Evolutionary conservation across 1,140 invertebrate species (phyloP), one percentile per base, ranked within the genome.

Genomic region (Aphaenogaster rudis): DNA sequence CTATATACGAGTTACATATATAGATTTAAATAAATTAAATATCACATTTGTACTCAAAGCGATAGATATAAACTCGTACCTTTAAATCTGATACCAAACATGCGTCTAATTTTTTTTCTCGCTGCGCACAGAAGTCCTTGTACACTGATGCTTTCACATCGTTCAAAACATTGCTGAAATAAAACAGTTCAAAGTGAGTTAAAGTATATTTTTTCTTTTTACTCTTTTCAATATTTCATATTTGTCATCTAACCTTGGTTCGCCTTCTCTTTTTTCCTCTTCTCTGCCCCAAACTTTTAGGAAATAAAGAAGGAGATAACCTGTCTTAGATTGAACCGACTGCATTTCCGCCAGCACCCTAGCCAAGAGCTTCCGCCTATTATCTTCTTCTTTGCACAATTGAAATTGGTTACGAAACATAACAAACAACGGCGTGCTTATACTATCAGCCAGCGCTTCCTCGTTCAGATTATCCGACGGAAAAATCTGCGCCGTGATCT

Each of bases 261-360:
- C 95, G 94, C 96, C 94, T 95, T 96, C 96, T 94, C 95, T 90
- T 88, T 96, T 96, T 88, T 96, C 95, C 88, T 96, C 96, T 89
- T 96, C 96, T 91, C 94, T 91, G n/a, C 96, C 95, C 95, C 97
- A 97, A 77, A 98, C 97, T 96, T 98, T 98, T 63, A 98, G 95
- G 95, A 98, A 98, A 94, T 98, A 99, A 33, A 99, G 95, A 64
- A 99, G 95, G 88, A 98, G 96, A 94, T 98, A 99, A 74, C 98
- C 98, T 78, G 98, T 96, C 92, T 96, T 96, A 5, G 97, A 96
- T 92, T 98, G 96, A 90, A 96, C 95, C 87, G 94, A 95, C 93
- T 97, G 97, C 96, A 98, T 97, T 95, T 97, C 98, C 90, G 96
- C 97, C 61, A 98, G 96, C 67, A 97, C 96, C 92, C 97, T 97